These are phyloP conservation scores for Drosophila emarginata DNA, from an alignment of 2,888 invertebrate genomes.

Conservation along the genomic window DNA sequence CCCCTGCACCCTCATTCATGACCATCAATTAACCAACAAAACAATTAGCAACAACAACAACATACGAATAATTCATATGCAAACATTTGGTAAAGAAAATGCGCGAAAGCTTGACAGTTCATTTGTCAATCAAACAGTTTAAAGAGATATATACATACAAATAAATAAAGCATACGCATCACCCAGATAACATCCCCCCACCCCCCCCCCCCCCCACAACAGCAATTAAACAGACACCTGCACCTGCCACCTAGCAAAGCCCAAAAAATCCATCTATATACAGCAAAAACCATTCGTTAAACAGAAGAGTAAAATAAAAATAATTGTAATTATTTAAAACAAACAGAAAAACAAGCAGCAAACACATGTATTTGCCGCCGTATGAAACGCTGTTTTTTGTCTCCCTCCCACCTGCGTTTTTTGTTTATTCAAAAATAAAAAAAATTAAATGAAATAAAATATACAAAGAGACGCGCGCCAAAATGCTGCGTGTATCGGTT, in stretches of 20 bases:
- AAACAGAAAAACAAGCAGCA: slow-evolving; percentile 74
- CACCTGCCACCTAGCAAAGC: too few species aligned
- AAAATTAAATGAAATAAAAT: slow-evolving; percentile 50
- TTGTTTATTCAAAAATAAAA: slow-evolving; percentile 23
- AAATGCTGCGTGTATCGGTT: slow-evolving; percentile 73
- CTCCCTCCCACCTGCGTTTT: not conserved
- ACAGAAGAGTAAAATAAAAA: slow-evolving; percentile 34
- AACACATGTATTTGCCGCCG: slow-evolving; percentile 61
- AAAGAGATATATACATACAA: slow-evolving; percentile 23
- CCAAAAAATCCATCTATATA: not conserved
- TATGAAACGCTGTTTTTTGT: slow-evolving; percentile 25
- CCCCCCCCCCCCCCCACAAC: too few species aligned
- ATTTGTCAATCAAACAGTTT: slow-evolving; percentile 65
- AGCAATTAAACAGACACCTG: too few species aligned
- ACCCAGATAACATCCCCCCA: slow-evolving; percentile 13
- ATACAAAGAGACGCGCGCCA: slow-evolving; percentile 68
- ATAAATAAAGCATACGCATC: slow-evolving; percentile 17
- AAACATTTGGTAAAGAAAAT: slow-evolving; percentile 33
- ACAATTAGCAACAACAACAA: slow-evolving; percentile 51
- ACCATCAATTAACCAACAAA: slow-evolving; percentile 50
- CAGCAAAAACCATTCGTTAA: not conserved
- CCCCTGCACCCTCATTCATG: not conserved
- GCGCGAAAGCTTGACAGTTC: slow-evolving; percentile 56
- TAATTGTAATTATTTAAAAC: slow-evolving; percentile 76
- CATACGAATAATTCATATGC: slow-evolving; percentile 34